phyloP scores from a whole-genome alignment of 1,140 invertebrate genomes.

The Schmidtea mediterranea region DNA sequence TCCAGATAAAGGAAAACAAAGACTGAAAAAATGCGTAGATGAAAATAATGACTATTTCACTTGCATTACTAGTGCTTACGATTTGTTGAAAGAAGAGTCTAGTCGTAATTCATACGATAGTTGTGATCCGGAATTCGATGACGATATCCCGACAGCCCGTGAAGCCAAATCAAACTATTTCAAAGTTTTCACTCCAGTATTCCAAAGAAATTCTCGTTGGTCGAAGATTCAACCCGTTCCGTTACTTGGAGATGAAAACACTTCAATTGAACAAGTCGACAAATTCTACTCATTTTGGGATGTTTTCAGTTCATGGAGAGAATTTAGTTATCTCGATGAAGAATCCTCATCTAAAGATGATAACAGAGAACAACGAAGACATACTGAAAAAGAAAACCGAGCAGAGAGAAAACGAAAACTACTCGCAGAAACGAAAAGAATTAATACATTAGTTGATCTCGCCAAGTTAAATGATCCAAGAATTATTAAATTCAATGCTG shows the following conservation, averaged over 20 bases:
- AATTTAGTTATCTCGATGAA: conserved; percentile 94
- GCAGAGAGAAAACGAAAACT: not conserved
- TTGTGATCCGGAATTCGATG: conserved; percentile 73
- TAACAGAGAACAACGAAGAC: not conserved
- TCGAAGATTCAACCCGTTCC: conserved; percentile 62
- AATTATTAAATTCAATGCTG: not conserved
- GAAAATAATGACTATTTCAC: conserved; percentile 66
- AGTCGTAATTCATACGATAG: conserved; percentile 74
- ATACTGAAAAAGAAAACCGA: not conserved
- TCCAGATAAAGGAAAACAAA: conserved; percentile 72
- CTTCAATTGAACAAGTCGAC: conserved; percentile 29
- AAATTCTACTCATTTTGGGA: conserved; percentile 41
- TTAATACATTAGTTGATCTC: not conserved
- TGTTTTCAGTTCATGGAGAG: conserved; percentile 88
- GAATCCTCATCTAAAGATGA: conserved; percentile 91
- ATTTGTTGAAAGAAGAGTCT: conserved; percentile 49
- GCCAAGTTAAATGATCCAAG: conserved; percentile 1
- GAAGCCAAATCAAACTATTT: conserved; percentile 50
- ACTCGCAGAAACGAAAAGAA: not conserved
- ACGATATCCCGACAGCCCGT: conserved; percentile 43
- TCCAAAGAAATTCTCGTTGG: conserved; percentile 63
- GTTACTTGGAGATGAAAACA: conserved; percentile 45
- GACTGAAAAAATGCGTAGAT: conserved; percentile 30
- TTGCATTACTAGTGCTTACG: conserved; percentile 89
- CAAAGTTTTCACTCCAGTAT: conserved; percentile 45